Base-by-base conservation (phyloP, 2,797 vertebrate species). In the Muscicapa striata region DNA sequence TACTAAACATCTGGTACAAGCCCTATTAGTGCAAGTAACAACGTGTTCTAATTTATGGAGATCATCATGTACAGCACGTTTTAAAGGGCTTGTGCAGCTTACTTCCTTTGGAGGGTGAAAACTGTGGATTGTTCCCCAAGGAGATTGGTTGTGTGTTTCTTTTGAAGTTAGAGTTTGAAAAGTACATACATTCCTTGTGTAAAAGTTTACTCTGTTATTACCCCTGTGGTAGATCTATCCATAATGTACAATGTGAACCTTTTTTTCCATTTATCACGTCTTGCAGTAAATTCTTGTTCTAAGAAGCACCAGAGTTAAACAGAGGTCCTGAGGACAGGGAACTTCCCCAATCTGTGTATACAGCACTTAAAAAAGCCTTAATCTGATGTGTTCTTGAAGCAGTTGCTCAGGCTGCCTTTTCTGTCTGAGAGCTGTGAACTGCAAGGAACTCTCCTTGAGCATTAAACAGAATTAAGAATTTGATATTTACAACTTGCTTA, bases 1-100 rank as follows among this genome's bases (percentile, higher is more conserved):
- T 92, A 72, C 82, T 84, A 93, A 95, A 93, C 94, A 95, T 92
- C 85, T 97, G 95, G 92, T 95, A 78, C 94, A 94, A 96, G 94
- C 92, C 94, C 94, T 93, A 2, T 91, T 93, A 87, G 79, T 94
- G 94, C 95, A 86, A 95, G 94, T 94, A 95, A 52, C 89, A 70
- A 69, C 96, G 15, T 89, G 95, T 87, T 96, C 73, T 81, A 34
- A 80, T 91, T 94, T 83, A 91, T 66, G 92, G 79, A 85, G 93
- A 91, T 93, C 69, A 62, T 93, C 22, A 4, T n/a, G 69, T 66
- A 14, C 38, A 85, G 54, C 32, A 10, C 17, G 15, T 84, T 92
- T 90, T 87, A n/a, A 49, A 52, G 59, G 83, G 77, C 70, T 93
- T 63, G 67, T 88, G 74, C 79, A 76, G 76, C 72, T 78, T 43